Evolutionary conservation across 2,888 invertebrate species (phyloP), one percentile per base, ranked within the genome.

Genomic region (Hydrotaea cyrtoneurina): DNA sequence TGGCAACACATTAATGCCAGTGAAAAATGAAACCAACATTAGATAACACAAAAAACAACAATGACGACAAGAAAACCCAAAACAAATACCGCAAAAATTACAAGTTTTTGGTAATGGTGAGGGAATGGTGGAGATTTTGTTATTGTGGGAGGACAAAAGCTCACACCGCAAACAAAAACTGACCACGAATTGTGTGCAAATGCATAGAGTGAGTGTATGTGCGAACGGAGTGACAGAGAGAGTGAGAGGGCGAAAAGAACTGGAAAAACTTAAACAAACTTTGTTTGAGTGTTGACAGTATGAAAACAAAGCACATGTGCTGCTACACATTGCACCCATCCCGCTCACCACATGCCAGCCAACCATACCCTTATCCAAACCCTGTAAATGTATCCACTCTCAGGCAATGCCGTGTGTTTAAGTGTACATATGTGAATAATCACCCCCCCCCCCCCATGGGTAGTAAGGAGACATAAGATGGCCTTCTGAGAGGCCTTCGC

Each of bases 11-110:
- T n/a, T n/a, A n/a, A n/a, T n/a, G 19, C 19, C 2, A 53, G 53
- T 17, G 53, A 5, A 5, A 21, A 55, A 7, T 21, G 55, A 55
- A 17, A n/a, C 53, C 17, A 53, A 53, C 7, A 53, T 21, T 5
- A 39, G 36, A 5, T 36, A 36, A 36, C n/a, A 31, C 7, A 31
- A 31, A 31, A 31, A 31, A 31, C 4, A 39, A 39, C 39, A 11
- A 13, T 10, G 10, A 39, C 39, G 2, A 7, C 13, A 66, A 13
- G 19, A 69, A 69, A 46, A 46, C 17, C 19, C 39, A 59, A 59
- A 50, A 69, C 26, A 66, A 11, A 62, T 4, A 71, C 73, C 78
- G 36, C 77, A 83, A 57, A 82, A 79, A 72, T 79, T 76, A 76
- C 75, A 76, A 66, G 53, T 74, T 82, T 57, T 77, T 46, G 66